Percentiles rank a stretch among this genome's conserved stretches.
phyloP scores from a whole-genome alignment of 1,140 invertebrate genomes.

The Monochamus saltuarius region DNA sequence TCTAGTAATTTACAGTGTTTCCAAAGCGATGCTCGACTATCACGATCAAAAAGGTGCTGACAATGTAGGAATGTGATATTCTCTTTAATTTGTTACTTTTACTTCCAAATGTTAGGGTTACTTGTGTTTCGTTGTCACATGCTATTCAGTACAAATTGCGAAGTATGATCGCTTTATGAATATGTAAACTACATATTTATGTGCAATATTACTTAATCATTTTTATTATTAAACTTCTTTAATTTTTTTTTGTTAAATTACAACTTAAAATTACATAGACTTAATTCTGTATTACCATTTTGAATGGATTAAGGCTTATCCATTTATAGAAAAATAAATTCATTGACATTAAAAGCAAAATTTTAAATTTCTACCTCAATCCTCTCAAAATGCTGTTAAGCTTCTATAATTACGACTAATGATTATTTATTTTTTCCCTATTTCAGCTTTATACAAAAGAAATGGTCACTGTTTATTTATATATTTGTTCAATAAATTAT shows the following conservation, averaged over 20 bases:
- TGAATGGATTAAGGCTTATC: neutral
- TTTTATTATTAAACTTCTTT: slow-evolving; percentile 20
- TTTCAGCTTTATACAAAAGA: slow-evolving; percentile 20
- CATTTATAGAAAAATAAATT: slow-evolving; percentile 2
- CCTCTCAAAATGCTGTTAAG: neutral
- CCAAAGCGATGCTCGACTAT: slow-evolving; percentile 26
- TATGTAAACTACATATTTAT: slow-evolving; percentile 43
- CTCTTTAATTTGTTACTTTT: slow-evolving; percentile 47
- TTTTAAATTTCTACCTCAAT: slow-evolving; percentile 27
- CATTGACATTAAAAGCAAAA: slow-evolving; percentile 4
- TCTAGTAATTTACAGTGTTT: neutral
- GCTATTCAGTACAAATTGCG: slow-evolving; percentile 47
- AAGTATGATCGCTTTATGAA: slow-evolving; percentile 41
- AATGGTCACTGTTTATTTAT: slow-evolving; percentile 34
- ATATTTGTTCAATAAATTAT: slow-evolving; percentile 38
- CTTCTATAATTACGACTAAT: slow-evolving; percentile 16
- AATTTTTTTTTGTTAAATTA: slow-evolving; percentile 26
- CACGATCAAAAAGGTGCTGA: slow-evolving; percentile 46
- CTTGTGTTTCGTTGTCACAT: slow-evolving; percentile 43
- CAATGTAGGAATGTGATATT: slow-evolving; percentile 47
- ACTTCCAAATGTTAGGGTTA: slow-evolving; percentile 33
- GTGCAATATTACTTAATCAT: slow-evolving; percentile 49
- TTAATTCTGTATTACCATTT: slow-evolving; percentile 12
- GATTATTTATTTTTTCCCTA: slow-evolving; percentile 15
- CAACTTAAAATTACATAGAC: slow-evolving; percentile 11